These are phyloP conservation scores for Apis florea DNA, from an alignment of 1,140 invertebrate genomes.

Conservation along the genomic window DNA sequence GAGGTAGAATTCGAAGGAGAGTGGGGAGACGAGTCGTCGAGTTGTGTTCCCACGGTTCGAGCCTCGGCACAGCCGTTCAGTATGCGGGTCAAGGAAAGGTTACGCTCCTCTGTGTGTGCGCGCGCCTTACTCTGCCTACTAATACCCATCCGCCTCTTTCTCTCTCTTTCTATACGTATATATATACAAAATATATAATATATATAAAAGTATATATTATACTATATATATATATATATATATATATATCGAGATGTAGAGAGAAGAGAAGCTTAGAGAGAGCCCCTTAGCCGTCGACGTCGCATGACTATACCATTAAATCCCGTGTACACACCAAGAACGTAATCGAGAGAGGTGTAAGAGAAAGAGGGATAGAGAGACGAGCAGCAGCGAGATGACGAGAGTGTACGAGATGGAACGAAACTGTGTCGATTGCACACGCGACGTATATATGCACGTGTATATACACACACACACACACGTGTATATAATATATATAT, in stretches of 20 bases:
- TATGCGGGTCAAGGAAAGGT: slow-evolving; percentile 81
- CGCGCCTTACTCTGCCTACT: slow-evolving; percentile 70
- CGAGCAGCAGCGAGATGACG: not conserved
- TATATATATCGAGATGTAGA: slow-evolving; percentile 8
- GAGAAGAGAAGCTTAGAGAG: slow-evolving; percentile 23
- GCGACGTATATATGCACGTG: slow-evolving; percentile 26
- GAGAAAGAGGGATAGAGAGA: slow-evolving; percentile 22
- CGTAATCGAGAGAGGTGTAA: slow-evolving; percentile 40
- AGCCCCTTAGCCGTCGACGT: slow-evolving; percentile 61
- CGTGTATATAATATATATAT: not conserved
- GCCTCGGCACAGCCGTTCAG: slow-evolving; percentile 80
- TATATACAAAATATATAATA: not conserved
- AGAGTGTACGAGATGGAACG: slow-evolving; percentile 7
- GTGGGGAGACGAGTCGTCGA: slow-evolving; percentile 78
- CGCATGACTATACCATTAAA: slow-evolving; percentile 75
- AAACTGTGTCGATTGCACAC: slow-evolving; percentile 33
- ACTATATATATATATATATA: not conserved
- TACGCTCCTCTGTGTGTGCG: slow-evolving; percentile 73
- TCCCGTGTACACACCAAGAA: slow-evolving; percentile 56
- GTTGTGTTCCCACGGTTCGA: slow-evolving; percentile 81
- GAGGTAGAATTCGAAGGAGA: slow-evolving; percentile 65
- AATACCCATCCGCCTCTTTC: slow-evolving; percentile 62
- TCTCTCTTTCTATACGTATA: not conserved
- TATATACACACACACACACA: not conserved
- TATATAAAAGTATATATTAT: not conserved